Evolutionary conservation across 2,113 vertebrate genomes (phyloP).

Genomic region (Oryzias javanicus): DNA sequence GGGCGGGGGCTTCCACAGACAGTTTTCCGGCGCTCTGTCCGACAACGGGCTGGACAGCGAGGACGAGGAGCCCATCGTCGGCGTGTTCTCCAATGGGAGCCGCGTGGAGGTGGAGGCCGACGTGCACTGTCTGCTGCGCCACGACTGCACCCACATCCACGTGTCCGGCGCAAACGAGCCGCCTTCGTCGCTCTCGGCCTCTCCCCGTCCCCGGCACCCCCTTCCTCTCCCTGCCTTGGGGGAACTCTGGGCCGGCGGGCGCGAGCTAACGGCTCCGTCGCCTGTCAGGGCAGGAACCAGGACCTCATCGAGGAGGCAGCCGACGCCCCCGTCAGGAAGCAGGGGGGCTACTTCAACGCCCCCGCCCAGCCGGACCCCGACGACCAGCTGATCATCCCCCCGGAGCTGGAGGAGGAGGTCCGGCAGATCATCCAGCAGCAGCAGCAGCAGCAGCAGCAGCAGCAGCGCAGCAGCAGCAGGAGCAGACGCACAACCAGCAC

Average conservation of each 20-base stretch:
- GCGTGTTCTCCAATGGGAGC: conserved; percentile 95
- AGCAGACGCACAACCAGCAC: conserved; percentile 68
- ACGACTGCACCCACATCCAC: conserved; percentile 12
- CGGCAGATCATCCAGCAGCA: conserved; percentile 96
- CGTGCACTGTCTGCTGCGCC: conserved; percentile 82
- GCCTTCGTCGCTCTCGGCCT: conserved; percentile 39
- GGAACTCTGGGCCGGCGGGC: conserved; percentile 81
- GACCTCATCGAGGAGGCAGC: conserved; percentile 91
- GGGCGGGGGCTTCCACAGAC: conserved; percentile 84
- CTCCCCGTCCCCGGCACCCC: conserved; percentile 79
- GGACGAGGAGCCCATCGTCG: conserved; percentile 93
- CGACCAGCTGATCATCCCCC: conserved; percentile 95
- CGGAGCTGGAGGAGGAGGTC: conserved; percentile 96
- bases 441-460: conserved; percentile 65
- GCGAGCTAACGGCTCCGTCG: conserved; percentile 89
- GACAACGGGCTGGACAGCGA: conserved; percentile 97
- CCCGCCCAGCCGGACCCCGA: conserved; percentile 93
- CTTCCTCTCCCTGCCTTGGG: conserved; percentile 83
- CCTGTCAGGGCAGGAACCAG: conserved; percentile 88
- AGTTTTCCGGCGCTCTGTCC: conserved; percentile 94
- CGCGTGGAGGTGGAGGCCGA: conserved; percentile 94
- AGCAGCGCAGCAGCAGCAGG: conserved; percentile 29
- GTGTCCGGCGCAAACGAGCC: conserved; percentile 28
- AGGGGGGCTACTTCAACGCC: conserved; percentile 93
- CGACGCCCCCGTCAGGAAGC: conserved; percentile 85